Conservation (phyloP, 1,140 invertebrate species). For the Leptinotarsa defecta region DNA sequence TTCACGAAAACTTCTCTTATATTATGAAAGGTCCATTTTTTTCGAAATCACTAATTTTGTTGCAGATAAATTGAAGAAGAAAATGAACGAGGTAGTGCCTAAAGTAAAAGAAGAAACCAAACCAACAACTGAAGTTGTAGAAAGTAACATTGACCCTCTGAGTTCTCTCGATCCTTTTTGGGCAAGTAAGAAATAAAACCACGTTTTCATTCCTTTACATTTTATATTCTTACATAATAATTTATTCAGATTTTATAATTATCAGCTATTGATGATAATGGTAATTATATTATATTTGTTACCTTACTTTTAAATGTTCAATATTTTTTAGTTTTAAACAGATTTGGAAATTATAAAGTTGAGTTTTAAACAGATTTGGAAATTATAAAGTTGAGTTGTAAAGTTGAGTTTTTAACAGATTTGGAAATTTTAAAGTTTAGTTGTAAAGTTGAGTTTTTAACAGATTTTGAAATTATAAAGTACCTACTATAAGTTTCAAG, state of each 20-base stretch:
- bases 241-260: neutral
- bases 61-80: slow-evolving; percentile 40
- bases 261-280: neutral
- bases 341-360: too few relatives aligned
- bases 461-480: too few relatives aligned
- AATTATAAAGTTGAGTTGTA: too few relatives aligned
- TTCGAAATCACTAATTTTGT: neutral
- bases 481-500: too few relatives aligned
- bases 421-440: too few relatives aligned
- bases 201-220: neutral
- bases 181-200: slow-evolving; percentile 59
- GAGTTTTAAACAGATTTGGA: too few relatives aligned
- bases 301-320: too few relatives aligned
- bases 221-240: slow-evolving; percentile 1
- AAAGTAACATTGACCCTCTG: slow-evolving; percentile 57
- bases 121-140: slow-evolving; percentile 56
- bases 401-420: too few relatives aligned
- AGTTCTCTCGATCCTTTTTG: slow-evolving; percentile 64
- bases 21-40: neutral
- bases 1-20: too few relatives aligned
- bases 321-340: too few relatives aligned
- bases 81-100: slow-evolving; percentile 36
- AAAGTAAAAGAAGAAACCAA: slow-evolving; percentile 29
- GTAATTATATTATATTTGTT: neutral
- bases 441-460: too few relatives aligned